Evolutionary conservation across 2,797 vertebrate species (phyloP).

Genomic region (Eulemur coronatus): DNA sequence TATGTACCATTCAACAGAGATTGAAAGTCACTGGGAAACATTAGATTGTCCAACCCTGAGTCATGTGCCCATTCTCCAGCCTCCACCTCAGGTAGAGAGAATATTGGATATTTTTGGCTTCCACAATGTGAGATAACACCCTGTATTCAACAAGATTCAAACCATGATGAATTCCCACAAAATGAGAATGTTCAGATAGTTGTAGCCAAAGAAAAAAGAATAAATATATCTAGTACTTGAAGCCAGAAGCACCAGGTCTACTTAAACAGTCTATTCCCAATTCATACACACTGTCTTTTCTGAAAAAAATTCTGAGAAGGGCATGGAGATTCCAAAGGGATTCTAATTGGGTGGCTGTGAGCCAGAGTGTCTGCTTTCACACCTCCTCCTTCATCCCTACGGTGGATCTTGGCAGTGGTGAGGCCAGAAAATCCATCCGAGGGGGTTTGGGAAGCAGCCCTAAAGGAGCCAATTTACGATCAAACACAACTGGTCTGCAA

Average conservation of each 20-base stretch:
- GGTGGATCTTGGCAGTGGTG: background rate
- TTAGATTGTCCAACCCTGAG: background rate
- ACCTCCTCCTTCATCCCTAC: background rate
- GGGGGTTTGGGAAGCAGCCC: background rate
- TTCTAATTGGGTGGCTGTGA: background rate
- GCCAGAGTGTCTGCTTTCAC: background rate
- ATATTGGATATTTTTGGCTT: background rate
- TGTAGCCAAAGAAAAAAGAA: background rate
- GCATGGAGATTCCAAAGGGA: background rate
- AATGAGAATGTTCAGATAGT: background rate
- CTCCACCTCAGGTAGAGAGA: background rate
- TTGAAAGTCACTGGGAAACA: background rate
- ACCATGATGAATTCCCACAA: background rate
- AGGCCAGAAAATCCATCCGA: background rate
- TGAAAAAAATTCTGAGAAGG: background rate
- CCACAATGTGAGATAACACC: background rate
- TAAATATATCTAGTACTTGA: background rate
- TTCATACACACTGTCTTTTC: background rate
- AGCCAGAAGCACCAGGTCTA: background rate
- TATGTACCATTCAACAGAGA: background rate
- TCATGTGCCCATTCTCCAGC: background rate
- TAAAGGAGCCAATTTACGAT: background rate
- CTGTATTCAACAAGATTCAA: background rate
- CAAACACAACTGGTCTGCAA: background rate
- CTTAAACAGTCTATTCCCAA: background rate